Evolutionary conservation across 2,113 vertebrate genomes (phyloP).

Genomic region (Ceuthmochares aereus): DNA sequence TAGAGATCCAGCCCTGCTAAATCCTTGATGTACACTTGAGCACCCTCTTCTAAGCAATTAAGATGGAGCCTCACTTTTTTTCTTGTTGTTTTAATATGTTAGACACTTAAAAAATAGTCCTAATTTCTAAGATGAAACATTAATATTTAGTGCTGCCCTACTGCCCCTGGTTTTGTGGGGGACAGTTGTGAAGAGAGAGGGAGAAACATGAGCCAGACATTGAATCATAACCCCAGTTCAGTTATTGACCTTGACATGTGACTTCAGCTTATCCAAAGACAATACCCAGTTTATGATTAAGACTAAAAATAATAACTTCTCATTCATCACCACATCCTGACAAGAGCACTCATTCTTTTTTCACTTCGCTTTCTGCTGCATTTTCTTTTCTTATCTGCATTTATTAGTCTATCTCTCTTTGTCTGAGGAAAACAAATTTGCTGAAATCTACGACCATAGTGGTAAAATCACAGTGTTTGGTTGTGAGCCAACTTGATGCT

Average conservation of each 20-base stretch:
- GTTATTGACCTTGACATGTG: constrained; percentile 45
- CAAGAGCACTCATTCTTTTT: constrained; percentile 24
- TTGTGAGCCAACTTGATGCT: neutral
- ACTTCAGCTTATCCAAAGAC: neutral
- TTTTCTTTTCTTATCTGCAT: constrained; percentile 65
- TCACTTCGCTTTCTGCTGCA: constrained; percentile 36
- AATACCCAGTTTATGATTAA: neutral
- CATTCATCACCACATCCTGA: constrained; percentile 44
- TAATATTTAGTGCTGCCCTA: neutral
- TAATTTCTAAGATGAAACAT: neutral
- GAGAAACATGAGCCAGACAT: neutral
- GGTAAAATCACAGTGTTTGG: constrained; percentile 26
- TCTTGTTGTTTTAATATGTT: neutral
- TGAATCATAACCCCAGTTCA: neutral
- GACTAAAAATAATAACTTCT: constrained; percentile 26
- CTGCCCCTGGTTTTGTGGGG: neutral
- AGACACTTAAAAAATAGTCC: neutral
- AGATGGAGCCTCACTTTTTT: neutral
- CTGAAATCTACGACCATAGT: constrained; percentile 19
- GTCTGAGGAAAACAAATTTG: constrained; percentile 47
- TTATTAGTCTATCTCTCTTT: constrained; percentile 53
- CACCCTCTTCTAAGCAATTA: neutral
- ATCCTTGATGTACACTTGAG: neutral
- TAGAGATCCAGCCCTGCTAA: neutral
- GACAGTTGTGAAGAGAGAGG: neutral